A percentile compares a stretch with the other conserved stretches of the same genome.
These are phyloP conservation scores for Chionodraco myersi DNA, from an alignment of 2,113 vertebrate genomes.

Conservation along the genomic window DNA sequence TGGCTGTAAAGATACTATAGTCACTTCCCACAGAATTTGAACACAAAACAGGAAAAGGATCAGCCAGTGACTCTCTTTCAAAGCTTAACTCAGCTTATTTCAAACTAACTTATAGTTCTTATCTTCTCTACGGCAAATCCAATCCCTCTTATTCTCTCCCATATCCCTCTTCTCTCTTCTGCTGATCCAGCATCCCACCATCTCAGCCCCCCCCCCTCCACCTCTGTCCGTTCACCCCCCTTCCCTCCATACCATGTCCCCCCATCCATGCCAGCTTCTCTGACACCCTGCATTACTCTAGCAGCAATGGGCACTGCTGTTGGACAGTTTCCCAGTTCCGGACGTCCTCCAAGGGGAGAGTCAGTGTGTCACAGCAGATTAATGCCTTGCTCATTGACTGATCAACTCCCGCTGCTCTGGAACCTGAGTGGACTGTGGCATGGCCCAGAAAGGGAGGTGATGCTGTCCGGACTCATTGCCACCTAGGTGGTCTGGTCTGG, in stretches of 20 bases:
- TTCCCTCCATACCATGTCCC: conserved; percentile 39
- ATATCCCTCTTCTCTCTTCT: conserved; percentile 32
- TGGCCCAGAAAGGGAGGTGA: conserved; percentile 77
- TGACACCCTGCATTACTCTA: conserved; percentile 75
- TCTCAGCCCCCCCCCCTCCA: not conserved
- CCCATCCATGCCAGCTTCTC: conserved; percentile 66
- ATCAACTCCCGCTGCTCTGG: conserved; percentile 77
- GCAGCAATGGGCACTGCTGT: conserved; percentile 67
- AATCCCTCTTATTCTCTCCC: conserved; percentile 44
- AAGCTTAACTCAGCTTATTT: conserved; percentile 52
- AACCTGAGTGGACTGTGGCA: conserved; percentile 64
- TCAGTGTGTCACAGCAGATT: conserved; percentile 82
- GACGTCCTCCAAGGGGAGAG: conserved; percentile 78
- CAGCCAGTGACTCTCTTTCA: conserved; percentile 6
- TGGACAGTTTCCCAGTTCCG: conserved; percentile 79
- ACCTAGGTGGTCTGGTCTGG: conserved; percentile 69
- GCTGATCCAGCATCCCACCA: conserved; percentile 62
- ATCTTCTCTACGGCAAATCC: conserved; percentile 45
- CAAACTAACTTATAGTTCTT: conserved; percentile 53
- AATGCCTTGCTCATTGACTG: conserved; percentile 81
- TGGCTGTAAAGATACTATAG: conserved; percentile 5
- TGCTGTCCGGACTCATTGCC: conserved; percentile 67
- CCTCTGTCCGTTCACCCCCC: conserved; percentile 39
- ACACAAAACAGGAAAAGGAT: conserved; percentile 19
- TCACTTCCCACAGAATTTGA: conserved; percentile 10